These are phyloP conservation scores for Limnephilus rhombicus DNA, from an alignment of 2,888 invertebrate genomes.

Conservation along the genomic window DNA sequence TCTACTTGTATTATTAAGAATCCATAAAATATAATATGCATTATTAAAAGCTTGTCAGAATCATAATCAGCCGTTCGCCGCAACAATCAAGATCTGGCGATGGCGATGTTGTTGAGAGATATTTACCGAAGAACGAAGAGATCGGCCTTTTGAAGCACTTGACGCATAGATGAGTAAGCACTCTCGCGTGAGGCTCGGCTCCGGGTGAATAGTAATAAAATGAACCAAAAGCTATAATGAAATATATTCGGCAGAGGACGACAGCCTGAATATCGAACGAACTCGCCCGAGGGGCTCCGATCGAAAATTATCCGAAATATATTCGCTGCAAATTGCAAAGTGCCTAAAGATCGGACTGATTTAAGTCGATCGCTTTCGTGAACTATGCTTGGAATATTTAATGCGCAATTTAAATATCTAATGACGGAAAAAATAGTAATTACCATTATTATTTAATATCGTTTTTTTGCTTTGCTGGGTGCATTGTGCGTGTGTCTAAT, in stretches of 20 bases:
- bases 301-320: conserved; percentile 55
- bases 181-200: conserved; percentile 46
- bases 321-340: conserved; percentile 52
- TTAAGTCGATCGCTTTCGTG: conserved; percentile 52
- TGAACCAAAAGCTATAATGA: conserved; percentile 36
- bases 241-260: conserved; percentile 24
- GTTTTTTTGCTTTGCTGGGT: background rate
- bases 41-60: background rate
- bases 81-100: background rate
- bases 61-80: background rate
- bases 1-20: background rate
- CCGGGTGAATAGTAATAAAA: conserved; percentile 29
- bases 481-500: conserved; percentile 34
- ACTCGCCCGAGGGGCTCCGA: conserved; percentile 27
- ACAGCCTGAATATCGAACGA: conserved; percentile 28
- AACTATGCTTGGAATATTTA: conserved; percentile 46
- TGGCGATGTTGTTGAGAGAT: background rate
- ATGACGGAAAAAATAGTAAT: background rate
- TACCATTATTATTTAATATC: background rate
- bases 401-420: conserved; percentile 44
- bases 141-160: conserved; percentile 15
- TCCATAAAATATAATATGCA: background rate
- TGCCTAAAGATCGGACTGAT: conserved; percentile 44
- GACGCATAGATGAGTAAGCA: conserved; percentile 48
- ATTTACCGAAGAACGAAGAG: conserved; percentile 11